Base-by-base conservation (phyloP, 2,797 vertebrate genomes). In the Leuciscus waleckii region DNA sequence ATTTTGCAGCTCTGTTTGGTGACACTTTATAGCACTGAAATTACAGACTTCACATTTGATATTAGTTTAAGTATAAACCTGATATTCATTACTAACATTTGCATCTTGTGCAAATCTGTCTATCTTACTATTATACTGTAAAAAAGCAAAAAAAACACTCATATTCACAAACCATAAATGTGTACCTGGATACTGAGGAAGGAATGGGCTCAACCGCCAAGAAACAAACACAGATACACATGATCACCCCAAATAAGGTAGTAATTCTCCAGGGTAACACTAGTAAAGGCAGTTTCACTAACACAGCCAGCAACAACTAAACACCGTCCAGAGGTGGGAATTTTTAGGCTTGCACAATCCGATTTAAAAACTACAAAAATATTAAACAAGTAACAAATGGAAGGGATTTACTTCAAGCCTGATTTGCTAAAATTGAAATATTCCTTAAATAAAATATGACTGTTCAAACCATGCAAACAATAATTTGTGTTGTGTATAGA, bases 241-340 rank as follows among this genome's bases (percentile, higher is more conserved):
- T 79, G 68, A 91, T 90, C 86, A 91, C 90, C 91, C 94, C 92
- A 94, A 95, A 95, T 94, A 93, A 89, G 93, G 95, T 92, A 90
- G 91, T 93, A 93, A 93, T 94, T 94, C 90, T 92, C 91, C 76
- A 80, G 90, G 73, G 91, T 90, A 92, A 95, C 93, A 90, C 92
- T 92, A 90, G 90, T 35, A 79, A 88, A 91, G 35, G 35, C 4
- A 77, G 88, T 89, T 93, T 90, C 90, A 92, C 90, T 93, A 93
- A 90, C 87, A 87, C 79, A 92, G 91, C 89, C 87, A 87, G 90
- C 89, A 82, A 74, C 17, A 61, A 61, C 43, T 65, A 37, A 51
- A 67, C 56, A 67, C 21, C 19, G 0, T 82, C 39, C 11, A 49
- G 29, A 43, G 23, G 16, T 67, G 32, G 32, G 29, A 51, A 9